Base-by-base conservation (phyloP, 2,113 vertebrate species). In the Microcebus griseorufus region DNA sequence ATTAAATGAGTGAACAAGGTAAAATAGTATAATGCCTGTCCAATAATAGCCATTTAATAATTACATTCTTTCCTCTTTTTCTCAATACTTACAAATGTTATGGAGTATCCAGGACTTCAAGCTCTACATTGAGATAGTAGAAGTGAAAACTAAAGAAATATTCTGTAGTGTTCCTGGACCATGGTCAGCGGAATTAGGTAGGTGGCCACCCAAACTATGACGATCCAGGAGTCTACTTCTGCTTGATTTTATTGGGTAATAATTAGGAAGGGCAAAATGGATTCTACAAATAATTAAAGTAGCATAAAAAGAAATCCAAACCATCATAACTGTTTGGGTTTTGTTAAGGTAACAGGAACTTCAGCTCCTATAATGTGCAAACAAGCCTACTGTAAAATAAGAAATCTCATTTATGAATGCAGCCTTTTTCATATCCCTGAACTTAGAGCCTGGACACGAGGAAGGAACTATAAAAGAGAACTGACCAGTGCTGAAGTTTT, bases 351-450 rank as follows among this genome's bases (percentile, higher is more conserved):
- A 73, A 14, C 51, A 90, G 48, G 64, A 72, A 93, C 55, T 85
- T 79, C 32, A 86, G 32, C 25, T 86, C 29, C 34, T 39, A 20
- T 13, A n/a, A 29, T 73, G 32, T 32, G 27, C 22, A 89, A 62
- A n/a, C 29, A 79, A 64, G 64, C 45, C 72, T 93, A 60, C 70
- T 70, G 27, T 81, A 90, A 90, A 90, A 73, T 85, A 89, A 84
- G 27, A 83, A 69, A n/a, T 62, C 16, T 18, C 6, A 53, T 48
- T 72, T 65, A 64, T 20, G 70, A 90, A 42, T 70, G 9, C 42
- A 14, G 9, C 18, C 32, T 25, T 93, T 89, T 45, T 75, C 81
- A 75, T 23, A 53, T 67, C 39, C 2, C 6, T 34, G 51, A 16
- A 67, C 79, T 69, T 73, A 4, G 2, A 29, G 14, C 53, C 11